phyloP scores from a whole-genome alignment of 1,140 invertebrate species.

The Philotrypesis tridentata region DNA sequence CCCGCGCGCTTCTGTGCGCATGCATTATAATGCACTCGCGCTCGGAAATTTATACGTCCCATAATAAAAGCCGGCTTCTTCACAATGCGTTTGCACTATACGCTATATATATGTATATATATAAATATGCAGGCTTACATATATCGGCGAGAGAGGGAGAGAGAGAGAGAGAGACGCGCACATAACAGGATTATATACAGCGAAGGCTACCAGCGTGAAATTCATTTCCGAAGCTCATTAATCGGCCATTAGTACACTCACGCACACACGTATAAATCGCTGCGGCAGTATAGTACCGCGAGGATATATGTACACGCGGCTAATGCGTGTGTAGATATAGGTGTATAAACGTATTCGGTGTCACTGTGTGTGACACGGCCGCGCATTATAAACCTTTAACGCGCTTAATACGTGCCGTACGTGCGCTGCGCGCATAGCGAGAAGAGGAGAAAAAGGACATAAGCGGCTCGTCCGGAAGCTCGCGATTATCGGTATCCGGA shows the following conservation, averaged over 20 bases:
- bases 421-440: no score
- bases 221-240: constrained; percentile 47
- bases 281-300: no score
- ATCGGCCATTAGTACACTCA: constrained; percentile 38
- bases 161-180: background rate
- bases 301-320: no score
- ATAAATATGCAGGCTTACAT: background rate
- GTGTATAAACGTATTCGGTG: no score
- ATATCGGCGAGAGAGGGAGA: no score
- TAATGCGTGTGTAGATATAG: no score
- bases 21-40: no score
- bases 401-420: constrained; percentile 65
- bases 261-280: background rate
- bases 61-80: background rate
- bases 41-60: background rate
- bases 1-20: no score
- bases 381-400: constrained; percentile 50
- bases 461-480: constrained; percentile 68
- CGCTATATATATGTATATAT: background rate
- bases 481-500: constrained; percentile 71
- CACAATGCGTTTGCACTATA: background rate
- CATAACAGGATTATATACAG: background rate
- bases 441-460: constrained; percentile 19
- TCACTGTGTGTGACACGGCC: constrained; percentile 5
- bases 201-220: constrained; percentile 25